Conservation (phyloP, 2,888 invertebrate genomes). For the Eupeodes latifasciatus region DNA sequence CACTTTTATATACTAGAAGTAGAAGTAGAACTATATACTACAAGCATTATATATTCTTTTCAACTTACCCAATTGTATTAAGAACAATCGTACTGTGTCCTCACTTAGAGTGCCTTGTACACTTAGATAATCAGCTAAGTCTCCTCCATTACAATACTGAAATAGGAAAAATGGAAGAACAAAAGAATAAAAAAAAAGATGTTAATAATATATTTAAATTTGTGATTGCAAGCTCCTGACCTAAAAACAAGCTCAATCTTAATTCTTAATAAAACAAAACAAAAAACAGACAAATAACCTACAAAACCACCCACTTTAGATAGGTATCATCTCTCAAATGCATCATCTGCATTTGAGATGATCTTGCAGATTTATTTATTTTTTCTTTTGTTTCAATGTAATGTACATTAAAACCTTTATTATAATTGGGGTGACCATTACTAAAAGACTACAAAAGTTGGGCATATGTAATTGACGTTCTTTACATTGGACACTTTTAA, state of each 20-base stretch:
- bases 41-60: conserved; percentile 11
- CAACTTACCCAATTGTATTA: conserved; percentile 93
- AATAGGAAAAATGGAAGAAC: conserved; percentile 81
- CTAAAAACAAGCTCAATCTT: conserved; percentile 40
- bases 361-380: not conserved
- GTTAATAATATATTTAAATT: conserved; percentile 42
- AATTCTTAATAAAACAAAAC: conserved; percentile 1
- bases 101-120: conserved; percentile 98
- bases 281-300: conserved; percentile 26
- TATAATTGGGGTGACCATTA: not conserved
- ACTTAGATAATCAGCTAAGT: conserved; percentile 98
- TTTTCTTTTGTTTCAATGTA: conserved; percentile 15
- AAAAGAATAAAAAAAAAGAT: not conserved
- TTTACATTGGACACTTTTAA: no score
- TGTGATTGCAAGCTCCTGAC: conserved; percentile 64
- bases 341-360: conserved; percentile 58
- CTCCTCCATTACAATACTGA: conserved; percentile 99
- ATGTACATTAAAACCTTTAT: not conserved
- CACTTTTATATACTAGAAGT: not conserved
- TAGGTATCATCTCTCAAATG: conserved; percentile 38
- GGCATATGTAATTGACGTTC: not conserved
- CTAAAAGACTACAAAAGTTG: not conserved
- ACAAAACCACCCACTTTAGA: conserved; percentile 42
- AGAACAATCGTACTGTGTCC: conserved; percentile 97
- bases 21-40: not conserved